Evolutionary conservation across 1,140 invertebrate genomes (phyloP).

Genomic region (Leptoteleia sp.): DNA sequence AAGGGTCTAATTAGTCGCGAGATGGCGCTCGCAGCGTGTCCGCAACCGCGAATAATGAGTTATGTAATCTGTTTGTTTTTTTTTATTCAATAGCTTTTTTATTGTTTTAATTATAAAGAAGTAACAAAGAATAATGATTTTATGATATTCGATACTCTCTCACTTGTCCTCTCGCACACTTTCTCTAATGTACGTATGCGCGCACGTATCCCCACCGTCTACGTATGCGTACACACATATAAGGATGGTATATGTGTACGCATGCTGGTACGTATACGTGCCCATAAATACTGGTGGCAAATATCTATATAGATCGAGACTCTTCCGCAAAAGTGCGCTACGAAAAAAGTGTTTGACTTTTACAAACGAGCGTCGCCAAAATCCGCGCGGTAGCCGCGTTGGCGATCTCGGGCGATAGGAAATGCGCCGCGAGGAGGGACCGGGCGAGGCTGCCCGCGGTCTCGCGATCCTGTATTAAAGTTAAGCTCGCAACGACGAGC

Average conservation of each 20-base stretch:
- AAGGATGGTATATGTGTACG: conserved; percentile 10
- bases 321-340: conserved; percentile 18
- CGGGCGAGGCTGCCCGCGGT: conserved; percentile 19
- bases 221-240: conserved; percentile 13
- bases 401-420: too few species aligned
- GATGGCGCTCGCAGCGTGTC: conserved; percentile 35
- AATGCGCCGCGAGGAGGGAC: too few species aligned
- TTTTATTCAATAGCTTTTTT: conserved; percentile 80
- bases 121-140: conserved; percentile 82
- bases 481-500: conserved; percentile 56
- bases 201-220: conserved; percentile 28
- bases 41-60: conserved; percentile 68
- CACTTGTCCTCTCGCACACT: conserved; percentile 68
- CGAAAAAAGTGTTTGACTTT: conserved; percentile 12
- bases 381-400: too few species aligned
- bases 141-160: conserved; percentile 77
- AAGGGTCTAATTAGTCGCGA: conserved; percentile 32
- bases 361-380: conserved; percentile 5
- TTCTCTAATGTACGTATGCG: conserved; percentile 62
- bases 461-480: conserved; percentile 40
- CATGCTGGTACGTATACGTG: conserved; percentile 70
- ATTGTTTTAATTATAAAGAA: conserved; percentile 81
- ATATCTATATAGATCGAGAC: conserved; percentile 70
- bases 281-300: conserved; percentile 77
- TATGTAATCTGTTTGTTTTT: conserved; percentile 60